Percentiles rank a stretch among this genome's conserved stretches.
These are phyloP conservation scores for Astropecten irregularis DNA, from an alignment of 53 echinoderm and acorn worm genomes.

Conservation along the genomic window DNA sequence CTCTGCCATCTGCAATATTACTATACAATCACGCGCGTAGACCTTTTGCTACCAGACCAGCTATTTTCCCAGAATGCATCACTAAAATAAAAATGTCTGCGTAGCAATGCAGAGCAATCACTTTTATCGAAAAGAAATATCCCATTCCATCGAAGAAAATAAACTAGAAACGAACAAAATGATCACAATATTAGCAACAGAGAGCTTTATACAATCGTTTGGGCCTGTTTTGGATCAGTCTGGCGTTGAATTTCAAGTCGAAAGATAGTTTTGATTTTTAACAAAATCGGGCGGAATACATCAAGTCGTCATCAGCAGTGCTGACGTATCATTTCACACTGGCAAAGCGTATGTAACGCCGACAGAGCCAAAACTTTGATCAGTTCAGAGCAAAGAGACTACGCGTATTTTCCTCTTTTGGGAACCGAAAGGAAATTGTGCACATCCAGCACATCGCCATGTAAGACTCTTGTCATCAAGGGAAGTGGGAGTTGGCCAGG, in stretches of 20 bases:
- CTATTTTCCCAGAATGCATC: constrained; percentile 24
- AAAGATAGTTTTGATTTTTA: constrained; percentile 11
- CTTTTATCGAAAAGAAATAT: constrained; percentile 23
- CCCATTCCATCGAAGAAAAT: constrained; percentile 42
- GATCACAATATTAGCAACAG: background rate
- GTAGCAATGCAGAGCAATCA: background rate
- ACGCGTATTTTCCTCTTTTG: too few relatives aligned
- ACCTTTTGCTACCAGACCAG: constrained; percentile 30
- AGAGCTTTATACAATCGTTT: constrained; percentile 17
- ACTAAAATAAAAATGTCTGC: constrained; percentile 40
- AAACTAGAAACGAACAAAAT: constrained; percentile 16
- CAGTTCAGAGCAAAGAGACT: too few relatives aligned
- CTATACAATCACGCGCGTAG: too few relatives aligned
- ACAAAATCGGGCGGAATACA: background rate
- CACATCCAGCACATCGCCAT: too few relatives aligned
- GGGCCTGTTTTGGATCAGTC: constrained; percentile 7
- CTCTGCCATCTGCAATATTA: too few relatives aligned
- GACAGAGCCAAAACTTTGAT: too few relatives aligned
- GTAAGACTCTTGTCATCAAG: too few relatives aligned
- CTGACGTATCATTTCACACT: constrained; percentile 39
- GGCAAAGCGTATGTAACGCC: too few relatives aligned
- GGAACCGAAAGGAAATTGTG: too few relatives aligned
- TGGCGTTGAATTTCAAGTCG: background rate
- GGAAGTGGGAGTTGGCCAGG: too few relatives aligned
- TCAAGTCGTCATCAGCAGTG: background rate